Percentiles rank a stretch among this genome's conserved stretches.
Evolutionary conservation across 2,113 vertebrate species (phyloP).

Genomic region (Sula dactylatra): DNA sequence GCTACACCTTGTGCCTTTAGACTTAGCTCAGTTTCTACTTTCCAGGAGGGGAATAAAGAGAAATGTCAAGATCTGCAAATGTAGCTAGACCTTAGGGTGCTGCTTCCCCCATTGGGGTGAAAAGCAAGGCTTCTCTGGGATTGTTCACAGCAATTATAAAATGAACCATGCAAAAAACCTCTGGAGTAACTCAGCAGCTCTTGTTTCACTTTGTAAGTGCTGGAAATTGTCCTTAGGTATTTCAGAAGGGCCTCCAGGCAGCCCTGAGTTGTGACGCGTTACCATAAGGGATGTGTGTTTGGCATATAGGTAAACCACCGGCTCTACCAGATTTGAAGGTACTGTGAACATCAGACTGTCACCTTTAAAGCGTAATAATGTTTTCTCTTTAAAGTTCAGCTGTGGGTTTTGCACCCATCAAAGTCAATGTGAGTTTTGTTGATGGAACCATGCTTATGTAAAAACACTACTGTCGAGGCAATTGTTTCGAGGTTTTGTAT

Average conservation of each 20-base stretch:
- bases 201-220: neutral
- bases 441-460: neutral
- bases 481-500: neutral
- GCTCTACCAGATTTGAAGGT: neutral
- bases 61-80: neutral
- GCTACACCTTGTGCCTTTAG: neutral
- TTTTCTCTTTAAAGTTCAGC: neutral
- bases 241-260: neutral
- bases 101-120: neutral
- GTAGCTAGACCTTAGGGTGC: neutral
- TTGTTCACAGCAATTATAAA: neutral
- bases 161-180: neutral
- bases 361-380: neutral
- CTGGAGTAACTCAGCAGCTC: neutral
- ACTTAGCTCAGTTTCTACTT: neutral
- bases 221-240: neutral
- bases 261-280: neutral
- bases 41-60: neutral
- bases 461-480: neutral
- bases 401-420: neutral
- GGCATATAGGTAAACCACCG: neutral
- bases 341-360: neutral
- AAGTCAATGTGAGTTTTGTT: neutral
- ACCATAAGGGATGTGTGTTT: neutral
- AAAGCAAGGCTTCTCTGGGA: neutral